Evolutionary conservation across 1,140 invertebrate species (phyloP).

Genomic region (Anastrepha ludens): DNA sequence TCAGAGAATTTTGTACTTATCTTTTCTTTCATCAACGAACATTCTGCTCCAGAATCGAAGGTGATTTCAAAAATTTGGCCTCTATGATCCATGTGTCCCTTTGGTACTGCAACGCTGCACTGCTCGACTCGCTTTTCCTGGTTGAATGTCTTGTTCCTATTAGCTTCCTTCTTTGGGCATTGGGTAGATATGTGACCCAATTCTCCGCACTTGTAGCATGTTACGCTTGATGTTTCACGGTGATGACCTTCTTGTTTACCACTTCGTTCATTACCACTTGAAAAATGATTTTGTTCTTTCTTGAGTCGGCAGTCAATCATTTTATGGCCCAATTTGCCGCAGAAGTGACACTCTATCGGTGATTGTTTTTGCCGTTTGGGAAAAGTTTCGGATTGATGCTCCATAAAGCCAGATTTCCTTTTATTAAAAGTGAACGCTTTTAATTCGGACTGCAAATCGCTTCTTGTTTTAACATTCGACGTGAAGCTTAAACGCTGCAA

Average conservation of each 20-base stretch:
- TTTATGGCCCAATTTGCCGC: too few species aligned
- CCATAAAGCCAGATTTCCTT: background rate
- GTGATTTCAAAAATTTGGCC: background rate
- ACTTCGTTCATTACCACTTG: too few species aligned
- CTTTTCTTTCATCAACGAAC: background rate
- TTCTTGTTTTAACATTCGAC: background rate
- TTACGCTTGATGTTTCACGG: background rate
- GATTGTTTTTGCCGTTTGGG: too few species aligned
- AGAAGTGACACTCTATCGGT: too few species aligned
- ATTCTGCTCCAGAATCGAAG: background rate
- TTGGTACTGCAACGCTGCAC: background rate
- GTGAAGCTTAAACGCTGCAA: constrained; percentile 2
- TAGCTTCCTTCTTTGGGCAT: background rate
- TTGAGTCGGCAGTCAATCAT: too few species aligned
- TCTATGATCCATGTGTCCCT: background rate
- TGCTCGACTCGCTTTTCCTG: background rate
- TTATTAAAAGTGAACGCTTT: constrained; percentile 5
- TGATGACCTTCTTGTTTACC: too few species aligned
- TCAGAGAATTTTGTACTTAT: too few species aligned
- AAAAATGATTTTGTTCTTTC: too few species aligned
- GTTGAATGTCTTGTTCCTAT: background rate
- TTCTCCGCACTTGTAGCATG: background rate
- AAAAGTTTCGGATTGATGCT: background rate
- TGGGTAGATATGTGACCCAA: background rate
- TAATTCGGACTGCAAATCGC: background rate